Evolutionary conservation across 2,797 vertebrate genomes (phyloP), one percentile per base, ranked within the genome.

Genomic region (Tamandua tetradactyla): DNA sequence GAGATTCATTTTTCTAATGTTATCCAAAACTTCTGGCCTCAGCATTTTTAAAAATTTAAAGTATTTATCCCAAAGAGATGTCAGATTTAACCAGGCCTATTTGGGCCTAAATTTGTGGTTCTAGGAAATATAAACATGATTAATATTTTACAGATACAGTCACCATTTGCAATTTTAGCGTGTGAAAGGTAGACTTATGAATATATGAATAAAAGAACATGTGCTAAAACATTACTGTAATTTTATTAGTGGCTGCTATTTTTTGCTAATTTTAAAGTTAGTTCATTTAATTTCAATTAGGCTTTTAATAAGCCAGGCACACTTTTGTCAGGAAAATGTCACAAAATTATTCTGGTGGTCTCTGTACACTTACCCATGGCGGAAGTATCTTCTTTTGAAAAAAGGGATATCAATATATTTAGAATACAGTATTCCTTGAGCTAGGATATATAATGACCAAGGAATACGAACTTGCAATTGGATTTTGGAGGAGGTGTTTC

Each of bases 231-330:
- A 40, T 35, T 32, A 27, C 49, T 71, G 47, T 71, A 78, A 87
- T 66, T 91, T 90, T 76, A 86, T 89, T 76, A 90, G 59, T 75
- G 92, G 12, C 12, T 91, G 55, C 47, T 93, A 15, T 89, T 89
- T 89, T 89, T 83, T 81, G 47, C 20, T 96, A 57, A 95, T 93
- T 94, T 91, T 84, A 61, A 94, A 96, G 85, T 74, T 30, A 91
- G 25, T 92, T 61, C 57, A 94, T 76, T 91, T 23, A 59, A 88
- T 89, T 30, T 96, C 86, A 93, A 44, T 83, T 79, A 91, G 91
- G 94, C 20, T 92, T 94, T 95, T 81, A 87, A 66, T 75, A 86
- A 74, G 23, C 81, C 47, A 83, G 18, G 89, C 35, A 30, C 72
- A 85, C 9, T 37, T 61, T 68, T 88, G 40, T 80, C 37, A 88